Evolutionary conservation across 2,113 vertebrate genomes (phyloP).

Genomic region (Psophia crepitans): DNA sequence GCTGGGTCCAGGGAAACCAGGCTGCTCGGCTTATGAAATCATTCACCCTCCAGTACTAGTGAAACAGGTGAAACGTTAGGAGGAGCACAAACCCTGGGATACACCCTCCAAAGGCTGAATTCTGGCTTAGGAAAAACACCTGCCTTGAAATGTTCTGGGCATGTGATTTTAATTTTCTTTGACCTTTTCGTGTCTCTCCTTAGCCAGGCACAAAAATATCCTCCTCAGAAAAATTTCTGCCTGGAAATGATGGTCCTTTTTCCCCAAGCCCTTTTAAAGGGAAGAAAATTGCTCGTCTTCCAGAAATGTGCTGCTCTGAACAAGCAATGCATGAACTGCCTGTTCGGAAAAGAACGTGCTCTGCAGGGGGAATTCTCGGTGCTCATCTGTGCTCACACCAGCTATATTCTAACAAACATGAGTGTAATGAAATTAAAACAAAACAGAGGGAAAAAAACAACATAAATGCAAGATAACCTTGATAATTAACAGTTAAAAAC

Average conservation of each 20-base stretch:
- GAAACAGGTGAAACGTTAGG: conserved; percentile 17
- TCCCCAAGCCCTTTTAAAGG: not conserved
- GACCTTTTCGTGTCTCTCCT: conserved; percentile 34
- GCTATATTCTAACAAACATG: not conserved
- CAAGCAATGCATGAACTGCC: not conserved
- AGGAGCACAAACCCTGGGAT: not conserved
- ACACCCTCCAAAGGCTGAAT: not conserved
- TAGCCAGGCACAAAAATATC: conserved; percentile 52
- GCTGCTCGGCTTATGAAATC: not conserved
- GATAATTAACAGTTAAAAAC: not conserved
- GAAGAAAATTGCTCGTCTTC: not conserved
- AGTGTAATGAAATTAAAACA: not conserved
- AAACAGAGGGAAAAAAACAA: not conserved
- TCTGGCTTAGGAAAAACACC: conserved; percentile 57
- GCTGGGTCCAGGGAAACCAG: not conserved
- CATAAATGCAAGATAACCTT: not conserved
- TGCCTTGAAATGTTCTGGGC: conserved; percentile 65
- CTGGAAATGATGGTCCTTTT: conserved; percentile 48
- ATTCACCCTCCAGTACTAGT: not conserved
- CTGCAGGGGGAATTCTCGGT: not conserved
- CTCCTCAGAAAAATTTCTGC: conserved; percentile 33
- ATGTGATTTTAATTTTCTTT: conserved; percentile 56
- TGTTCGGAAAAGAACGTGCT: not conserved
- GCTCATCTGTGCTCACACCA: not conserved
- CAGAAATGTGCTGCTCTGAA: not conserved